Conservation (phyloP, 2,797 vertebrate species). For the Enteromius thamalakanensis region DNA sequence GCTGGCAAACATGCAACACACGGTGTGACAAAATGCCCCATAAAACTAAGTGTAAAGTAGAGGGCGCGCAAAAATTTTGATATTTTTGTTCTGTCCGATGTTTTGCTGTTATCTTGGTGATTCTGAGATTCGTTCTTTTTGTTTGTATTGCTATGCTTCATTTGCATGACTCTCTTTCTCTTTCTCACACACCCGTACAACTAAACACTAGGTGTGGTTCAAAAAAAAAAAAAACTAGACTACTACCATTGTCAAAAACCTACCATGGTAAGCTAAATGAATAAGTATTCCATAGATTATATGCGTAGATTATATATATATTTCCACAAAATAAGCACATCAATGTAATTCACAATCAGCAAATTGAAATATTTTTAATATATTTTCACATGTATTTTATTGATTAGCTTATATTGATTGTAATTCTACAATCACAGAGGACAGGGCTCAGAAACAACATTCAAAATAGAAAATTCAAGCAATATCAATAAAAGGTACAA, state of each 20-base stretch:
- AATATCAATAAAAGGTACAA: constrained; percentile 42
- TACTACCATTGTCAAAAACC: not conserved
- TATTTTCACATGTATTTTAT: constrained; percentile 48
- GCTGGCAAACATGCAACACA: too few relatives aligned
- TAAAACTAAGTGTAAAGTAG: not conserved
- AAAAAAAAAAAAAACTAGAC: not conserved
- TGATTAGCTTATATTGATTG: constrained; percentile 49
- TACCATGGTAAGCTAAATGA: not conserved
- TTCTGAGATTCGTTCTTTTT: not conserved
- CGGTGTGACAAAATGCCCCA: too few relatives aligned
- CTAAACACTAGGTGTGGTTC: constrained; percentile 1
- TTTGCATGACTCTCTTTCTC: constrained; percentile 11
- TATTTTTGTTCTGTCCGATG: not conserved
- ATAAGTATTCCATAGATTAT: not conserved
- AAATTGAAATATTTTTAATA: not conserved
- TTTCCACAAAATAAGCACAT: not conserved
- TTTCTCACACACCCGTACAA: not conserved
- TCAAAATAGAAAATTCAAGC: constrained; percentile 63
- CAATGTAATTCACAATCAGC: not conserved
- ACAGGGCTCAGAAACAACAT: constrained; percentile 51
- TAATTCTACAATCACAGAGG: constrained; percentile 45
- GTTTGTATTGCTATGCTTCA: not conserved
- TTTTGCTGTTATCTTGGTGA: not conserved
- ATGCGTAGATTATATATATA: not conserved
- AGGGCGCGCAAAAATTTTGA: not conserved